Percentiles rank a stretch among this genome's conserved stretches.
phyloP scores from a whole-genome alignment of 2,797 vertebrate genomes.

The Typhlichthys subterraneus region DNA sequence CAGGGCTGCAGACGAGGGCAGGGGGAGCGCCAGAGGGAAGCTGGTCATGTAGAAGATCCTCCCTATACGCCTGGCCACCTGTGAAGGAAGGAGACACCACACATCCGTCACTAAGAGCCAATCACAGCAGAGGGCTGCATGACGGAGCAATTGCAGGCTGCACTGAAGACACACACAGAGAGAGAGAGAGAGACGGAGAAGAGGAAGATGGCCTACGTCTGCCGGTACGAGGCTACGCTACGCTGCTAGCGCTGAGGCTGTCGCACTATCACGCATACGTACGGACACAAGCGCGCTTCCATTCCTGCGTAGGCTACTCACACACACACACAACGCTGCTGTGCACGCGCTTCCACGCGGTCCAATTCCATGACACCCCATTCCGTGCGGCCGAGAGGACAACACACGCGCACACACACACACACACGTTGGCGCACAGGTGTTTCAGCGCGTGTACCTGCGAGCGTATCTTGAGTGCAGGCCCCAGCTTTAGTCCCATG shows the following conservation, averaged over 20 bases:
- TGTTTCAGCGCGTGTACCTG: conserved; percentile 84
- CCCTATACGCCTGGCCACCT: conserved; percentile 93
- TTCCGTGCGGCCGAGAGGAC: no score
- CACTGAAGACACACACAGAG: background rate
- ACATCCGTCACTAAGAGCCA: no score
- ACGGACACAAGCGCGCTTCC: no score
- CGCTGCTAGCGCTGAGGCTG: no score
- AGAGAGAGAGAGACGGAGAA: background rate
- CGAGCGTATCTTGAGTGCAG: conserved; percentile 94
- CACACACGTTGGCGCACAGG: conserved; percentile 43
- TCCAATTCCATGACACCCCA: no score
- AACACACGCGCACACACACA: conserved; percentile 12
- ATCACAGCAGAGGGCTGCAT: no score
- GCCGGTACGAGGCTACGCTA: no score
- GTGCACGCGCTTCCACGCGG: no score
- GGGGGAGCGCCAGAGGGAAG: conserved; percentile 89
- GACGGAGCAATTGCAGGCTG: background rate
- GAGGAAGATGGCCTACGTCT: background rate
- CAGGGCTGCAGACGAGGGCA: conserved; percentile 82
- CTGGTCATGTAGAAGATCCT: conserved; percentile 95
- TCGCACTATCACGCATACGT: no score
- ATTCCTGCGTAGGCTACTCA: no score
- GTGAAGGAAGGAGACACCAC: conserved; percentile 36
- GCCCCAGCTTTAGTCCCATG: conserved; percentile 96
- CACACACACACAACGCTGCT: no score